These are phyloP conservation scores for Brachyptera putata DNA, from an alignment of 2,888 invertebrate species.

Conservation along the genomic window DNA sequence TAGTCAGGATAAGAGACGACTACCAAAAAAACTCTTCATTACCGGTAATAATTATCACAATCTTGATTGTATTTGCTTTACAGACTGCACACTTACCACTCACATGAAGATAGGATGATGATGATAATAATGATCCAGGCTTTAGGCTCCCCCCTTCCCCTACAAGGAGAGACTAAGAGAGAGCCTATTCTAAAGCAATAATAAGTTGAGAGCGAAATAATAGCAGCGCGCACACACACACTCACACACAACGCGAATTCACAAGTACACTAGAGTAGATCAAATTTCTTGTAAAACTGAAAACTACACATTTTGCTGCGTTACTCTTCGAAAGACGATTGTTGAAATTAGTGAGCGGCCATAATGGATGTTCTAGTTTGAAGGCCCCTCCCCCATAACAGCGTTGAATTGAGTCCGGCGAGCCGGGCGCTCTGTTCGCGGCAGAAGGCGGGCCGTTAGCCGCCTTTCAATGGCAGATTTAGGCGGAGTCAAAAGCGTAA, in stretches of 20 bases:
- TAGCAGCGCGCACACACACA: too few species aligned
- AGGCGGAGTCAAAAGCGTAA: neutral
- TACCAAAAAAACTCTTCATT: neutral
- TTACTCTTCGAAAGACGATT: neutral
- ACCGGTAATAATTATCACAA: neutral
- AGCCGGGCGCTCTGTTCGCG: neutral
- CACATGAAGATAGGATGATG: too few species aligned
- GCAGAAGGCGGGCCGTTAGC: neutral
- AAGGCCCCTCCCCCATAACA: neutral
- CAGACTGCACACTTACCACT: too few species aligned
- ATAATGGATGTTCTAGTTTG: conserved; percentile 3
- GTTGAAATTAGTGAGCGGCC: conserved; percentile 1
- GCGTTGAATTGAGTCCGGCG: neutral
- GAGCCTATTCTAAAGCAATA: too few species aligned
- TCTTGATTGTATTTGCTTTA: neutral
- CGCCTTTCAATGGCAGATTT: neutral
- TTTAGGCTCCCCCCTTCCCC: too few species aligned
- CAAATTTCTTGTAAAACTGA: neutral
- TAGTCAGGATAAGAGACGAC: neutral
- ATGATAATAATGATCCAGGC: too few species aligned
- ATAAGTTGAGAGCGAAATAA: too few species aligned
- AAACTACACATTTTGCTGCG: neutral
- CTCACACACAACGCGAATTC: too few species aligned
- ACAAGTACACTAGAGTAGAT: too few species aligned
- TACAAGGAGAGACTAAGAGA: too few species aligned